Percentiles rank a stretch among this genome's conserved stretches.
Conservation (phyloP, 2,888 invertebrate species). For the Portevinia maculata region DNA sequence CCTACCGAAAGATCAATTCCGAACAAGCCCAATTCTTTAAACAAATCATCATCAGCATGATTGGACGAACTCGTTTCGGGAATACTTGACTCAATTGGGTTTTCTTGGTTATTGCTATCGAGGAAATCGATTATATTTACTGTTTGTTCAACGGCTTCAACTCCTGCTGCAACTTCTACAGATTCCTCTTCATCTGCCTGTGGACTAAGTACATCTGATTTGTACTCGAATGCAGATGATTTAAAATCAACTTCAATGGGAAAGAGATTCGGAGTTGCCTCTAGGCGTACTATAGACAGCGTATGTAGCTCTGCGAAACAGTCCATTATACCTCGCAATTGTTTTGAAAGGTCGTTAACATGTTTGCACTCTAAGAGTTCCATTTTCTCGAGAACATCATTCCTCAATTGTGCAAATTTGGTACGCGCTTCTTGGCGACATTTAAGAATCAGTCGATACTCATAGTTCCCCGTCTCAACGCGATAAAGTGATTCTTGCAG, state of each 20-base stretch:
- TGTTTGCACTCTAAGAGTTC: constrained; percentile 99
- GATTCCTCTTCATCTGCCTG: constrained; percentile 80
- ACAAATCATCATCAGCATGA: constrained; percentile 79
- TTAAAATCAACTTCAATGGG: constrained; percentile 98
- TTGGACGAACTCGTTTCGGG: constrained; percentile 25
- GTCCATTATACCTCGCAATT: constrained; percentile 91
- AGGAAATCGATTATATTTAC: constrained; percentile 78
- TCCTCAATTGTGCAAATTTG: constrained; percentile 91
- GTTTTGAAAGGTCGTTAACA: constrained; percentile 96
- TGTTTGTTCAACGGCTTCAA: constrained; percentile 79
- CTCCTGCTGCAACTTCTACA: constrained; percentile 76
- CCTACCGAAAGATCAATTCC: constrained; percentile 82
- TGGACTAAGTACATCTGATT: constrained; percentile 82
- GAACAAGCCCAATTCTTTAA: constrained; percentile 85
- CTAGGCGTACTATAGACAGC: constrained; percentile 90
- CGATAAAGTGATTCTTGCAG: constrained; percentile 98
- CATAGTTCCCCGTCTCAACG: constrained; percentile 99
- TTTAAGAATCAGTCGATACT: constrained; percentile 96
- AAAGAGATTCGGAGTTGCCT: constrained; percentile 90
- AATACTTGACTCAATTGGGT: constrained; percentile 29
- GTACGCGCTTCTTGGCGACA: constrained; percentile 97
- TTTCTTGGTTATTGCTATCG: constrained; percentile 31
- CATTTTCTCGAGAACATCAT: constrained; percentile 97
- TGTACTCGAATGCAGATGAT: constrained; percentile 95
- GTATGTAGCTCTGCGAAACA: constrained; percentile 89